A percentile compares a stretch with the other conserved stretches of the same genome.
Conservation (phyloP, 2,888 invertebrate genomes). For the Petrolisthes manimaculis region DNA sequence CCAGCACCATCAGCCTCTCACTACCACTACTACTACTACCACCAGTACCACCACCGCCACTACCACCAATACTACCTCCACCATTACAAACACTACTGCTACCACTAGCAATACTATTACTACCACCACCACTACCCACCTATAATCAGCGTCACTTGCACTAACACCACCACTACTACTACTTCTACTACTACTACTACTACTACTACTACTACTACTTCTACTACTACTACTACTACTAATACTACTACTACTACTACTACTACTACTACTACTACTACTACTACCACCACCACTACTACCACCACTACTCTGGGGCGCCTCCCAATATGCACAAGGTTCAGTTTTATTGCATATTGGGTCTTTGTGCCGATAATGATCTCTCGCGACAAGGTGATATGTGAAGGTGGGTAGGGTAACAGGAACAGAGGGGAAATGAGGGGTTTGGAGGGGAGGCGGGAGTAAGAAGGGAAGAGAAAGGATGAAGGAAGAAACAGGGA, state of each 20-base stretch:
- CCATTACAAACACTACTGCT: not conserved
- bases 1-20: no score
- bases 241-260: not conserved
- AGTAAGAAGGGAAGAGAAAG: not conserved
- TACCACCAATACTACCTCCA: not conserved
- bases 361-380: slow-evolving; percentile 51
- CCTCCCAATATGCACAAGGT: slow-evolving; percentile 42
- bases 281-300: not conserved
- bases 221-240: no score
- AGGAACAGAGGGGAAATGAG: not conserved
- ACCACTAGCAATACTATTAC: not conserved
- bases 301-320: not conserved
- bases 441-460: not conserved
- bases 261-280: not conserved
- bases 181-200: not conserved
- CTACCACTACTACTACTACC: not conserved
- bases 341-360: slow-evolving; percentile 52
- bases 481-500: not conserved
- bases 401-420: not conserved
- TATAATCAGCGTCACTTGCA: not conserved
- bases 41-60: not conserved
- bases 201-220: not conserved
- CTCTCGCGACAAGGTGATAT: not conserved
- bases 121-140: not conserved
- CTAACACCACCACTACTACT: not conserved